Conservation (phyloP, 2,888 invertebrate species). For the Leptinotarsa juncta region DNA sequence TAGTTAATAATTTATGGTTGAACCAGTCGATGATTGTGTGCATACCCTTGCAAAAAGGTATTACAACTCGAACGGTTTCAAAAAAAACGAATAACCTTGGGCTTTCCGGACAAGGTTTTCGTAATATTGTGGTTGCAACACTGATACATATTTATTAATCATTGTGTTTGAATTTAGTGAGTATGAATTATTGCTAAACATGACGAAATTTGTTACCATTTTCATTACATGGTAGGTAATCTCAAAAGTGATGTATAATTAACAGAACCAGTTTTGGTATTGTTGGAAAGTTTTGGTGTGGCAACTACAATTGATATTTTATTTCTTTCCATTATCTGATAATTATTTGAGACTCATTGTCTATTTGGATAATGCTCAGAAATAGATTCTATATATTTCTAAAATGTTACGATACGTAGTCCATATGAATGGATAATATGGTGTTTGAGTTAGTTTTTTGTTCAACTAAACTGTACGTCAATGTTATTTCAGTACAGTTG, state of each 20-base stretch:
- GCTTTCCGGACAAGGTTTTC: slow-evolving; percentile 30
- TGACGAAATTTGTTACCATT: slow-evolving; percentile 27
- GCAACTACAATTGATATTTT: not conserved
- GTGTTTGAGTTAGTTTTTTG: no score
- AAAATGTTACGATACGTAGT: no score
- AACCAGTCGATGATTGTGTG: no score
- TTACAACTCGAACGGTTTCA: not conserved
- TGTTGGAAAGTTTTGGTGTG: not conserved
- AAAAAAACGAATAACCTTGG: not conserved
- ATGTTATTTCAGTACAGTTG: no score
- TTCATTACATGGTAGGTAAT: slow-evolving; percentile 10
- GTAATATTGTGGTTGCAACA: slow-evolving; percentile 46
- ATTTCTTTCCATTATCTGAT: slow-evolving; percentile 1
- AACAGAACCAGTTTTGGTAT: not conserved
- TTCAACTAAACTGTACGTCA: no score
- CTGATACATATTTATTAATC: slow-evolving; percentile 48
- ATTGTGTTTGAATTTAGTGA: slow-evolving; percentile 30
- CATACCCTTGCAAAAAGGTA: not conserved
- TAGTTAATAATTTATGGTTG: no score
- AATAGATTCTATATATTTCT: not conserved
- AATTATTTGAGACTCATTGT: not conserved
- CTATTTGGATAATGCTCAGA: not conserved
- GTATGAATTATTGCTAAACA: slow-evolving; percentile 32
- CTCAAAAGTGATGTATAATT: slow-evolving; percentile 7
- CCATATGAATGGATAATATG: no score